A percentile compares a stretch with the other conserved stretches of the same genome.
Evolutionary conservation across 23 tunicate genomes (phyloP).

Genomic region (Oikopleura vanhoeffeni): DNA sequence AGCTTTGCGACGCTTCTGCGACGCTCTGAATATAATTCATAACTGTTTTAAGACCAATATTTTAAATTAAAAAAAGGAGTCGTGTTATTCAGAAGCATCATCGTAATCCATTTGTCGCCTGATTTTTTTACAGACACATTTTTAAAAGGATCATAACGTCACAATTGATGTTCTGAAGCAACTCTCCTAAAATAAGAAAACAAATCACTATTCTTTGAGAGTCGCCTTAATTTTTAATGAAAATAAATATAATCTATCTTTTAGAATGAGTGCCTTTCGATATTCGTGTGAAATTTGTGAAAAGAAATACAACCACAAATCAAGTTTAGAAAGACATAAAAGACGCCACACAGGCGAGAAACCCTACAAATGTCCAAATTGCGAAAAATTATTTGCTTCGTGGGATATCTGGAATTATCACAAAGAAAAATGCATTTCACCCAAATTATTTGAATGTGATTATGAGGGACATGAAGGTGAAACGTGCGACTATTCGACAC

Average conservation of each 20-base stretch:
- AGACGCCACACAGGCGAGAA: slow-evolving; percentile 3
- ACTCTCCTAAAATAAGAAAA: neutral
- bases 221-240: neutral
- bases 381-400: neutral
- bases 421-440: neutral
- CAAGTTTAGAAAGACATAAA: neutral
- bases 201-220: neutral
- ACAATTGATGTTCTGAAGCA: neutral
- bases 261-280: neutral
- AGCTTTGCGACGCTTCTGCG: too few species aligned
- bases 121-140: too few species aligned
- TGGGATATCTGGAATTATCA: slow-evolving; percentile 14
- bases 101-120: too few species aligned
- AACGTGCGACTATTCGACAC: slow-evolving; percentile 5
- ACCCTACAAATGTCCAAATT: slow-evolving; percentile 7
- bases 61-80: too few species aligned
- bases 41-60: too few species aligned
- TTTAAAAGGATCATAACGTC: neutral
- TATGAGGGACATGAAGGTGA: neutral
- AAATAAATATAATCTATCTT: too few species aligned
- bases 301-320: slow-evolving; percentile 1
- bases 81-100: too few species aligned
- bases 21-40: too few species aligned
- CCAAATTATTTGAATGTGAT: neutral
- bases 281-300: neutral